Percentiles rank a stretch among this genome's conserved stretches.
Conservation (phyloP, 2,888 invertebrate genomes). For the Acanthosoma haemorrhoidale region DNA sequence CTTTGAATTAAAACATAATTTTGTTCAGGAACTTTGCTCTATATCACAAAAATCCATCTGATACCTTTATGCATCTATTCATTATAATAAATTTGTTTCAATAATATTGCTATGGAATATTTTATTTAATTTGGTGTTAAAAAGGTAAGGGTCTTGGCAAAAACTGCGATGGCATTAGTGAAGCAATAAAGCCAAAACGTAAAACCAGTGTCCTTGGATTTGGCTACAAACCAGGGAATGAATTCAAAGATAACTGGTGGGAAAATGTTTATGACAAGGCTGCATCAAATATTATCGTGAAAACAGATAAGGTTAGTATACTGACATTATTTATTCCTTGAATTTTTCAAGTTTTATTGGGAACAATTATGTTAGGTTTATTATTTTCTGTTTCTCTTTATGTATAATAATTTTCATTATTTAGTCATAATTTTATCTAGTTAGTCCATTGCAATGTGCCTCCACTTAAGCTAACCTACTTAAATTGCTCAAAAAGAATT, state of each 20-base stretch:
- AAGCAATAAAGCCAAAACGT: conserved; percentile 69
- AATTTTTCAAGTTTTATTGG: too few relatives aligned
- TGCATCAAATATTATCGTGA: conserved; percentile 40
- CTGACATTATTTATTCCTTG: too few relatives aligned
- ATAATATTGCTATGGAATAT: not conserved
- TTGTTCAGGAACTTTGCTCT: too few relatives aligned
- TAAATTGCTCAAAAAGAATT: too few relatives aligned
- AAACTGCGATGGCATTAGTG: conserved; percentile 68
- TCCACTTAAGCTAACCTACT: too few relatives aligned
- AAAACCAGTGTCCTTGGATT: conserved; percentile 75
- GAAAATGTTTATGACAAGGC: conserved; percentile 46
- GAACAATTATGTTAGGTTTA: too few relatives aligned
- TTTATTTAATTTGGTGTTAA: conserved; percentile 41
- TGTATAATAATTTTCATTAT: not conserved
- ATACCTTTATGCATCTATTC: too few relatives aligned
- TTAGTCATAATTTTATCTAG: too few relatives aligned
- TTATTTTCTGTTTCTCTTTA: too few relatives aligned
- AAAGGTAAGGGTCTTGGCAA: conserved; percentile 80
- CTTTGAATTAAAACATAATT: too few relatives aligned
- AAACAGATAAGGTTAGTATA: not conserved
- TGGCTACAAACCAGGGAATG: conserved; percentile 67
- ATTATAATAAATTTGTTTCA: not conserved
- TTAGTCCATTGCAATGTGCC: too few relatives aligned
- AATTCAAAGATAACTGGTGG: conserved; percentile 83
- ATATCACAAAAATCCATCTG: too few relatives aligned